These are phyloP conservation scores for Andricus quercusramuli DNA, from an alignment of 2,888 invertebrate species.

Conservation along the genomic window DNA sequence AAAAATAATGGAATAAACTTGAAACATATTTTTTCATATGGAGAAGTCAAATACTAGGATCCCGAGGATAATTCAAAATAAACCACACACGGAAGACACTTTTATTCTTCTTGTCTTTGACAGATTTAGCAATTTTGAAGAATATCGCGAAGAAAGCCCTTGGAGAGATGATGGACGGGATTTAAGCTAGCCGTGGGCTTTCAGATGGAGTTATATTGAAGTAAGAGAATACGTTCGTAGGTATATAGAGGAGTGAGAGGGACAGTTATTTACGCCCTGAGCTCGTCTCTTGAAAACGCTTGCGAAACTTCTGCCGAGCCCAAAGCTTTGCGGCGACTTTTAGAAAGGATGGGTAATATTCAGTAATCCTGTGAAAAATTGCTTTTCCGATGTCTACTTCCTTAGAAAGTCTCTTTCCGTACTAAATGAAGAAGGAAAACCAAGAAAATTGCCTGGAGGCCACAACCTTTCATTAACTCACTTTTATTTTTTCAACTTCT, in stretches of 20 bases:
- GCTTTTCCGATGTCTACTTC: constrained; percentile 34
- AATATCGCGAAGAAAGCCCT: constrained; percentile 12
- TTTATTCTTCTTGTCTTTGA: background rate
- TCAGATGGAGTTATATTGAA: constrained; percentile 18
- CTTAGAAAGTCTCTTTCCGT: background rate
- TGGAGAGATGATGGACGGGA: constrained; percentile 8
- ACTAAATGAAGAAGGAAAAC: constrained; percentile 8
- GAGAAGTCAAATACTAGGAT: no score
- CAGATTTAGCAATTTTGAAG: constrained; percentile 1
- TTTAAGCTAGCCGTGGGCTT: constrained; percentile 1
- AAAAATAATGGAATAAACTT: no score
- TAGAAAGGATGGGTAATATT: constrained; percentile 33
- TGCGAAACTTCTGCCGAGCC: constrained; percentile 55
- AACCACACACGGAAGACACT: background rate
- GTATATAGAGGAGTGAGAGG: constrained; percentile 37
- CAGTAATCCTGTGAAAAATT: constrained; percentile 41
- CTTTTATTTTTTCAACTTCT: constrained; percentile 5
- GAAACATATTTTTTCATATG: no score
- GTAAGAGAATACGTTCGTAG: background rate
- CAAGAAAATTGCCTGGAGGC: constrained; percentile 4
- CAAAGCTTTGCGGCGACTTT: constrained; percentile 41
- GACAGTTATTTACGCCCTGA: constrained; percentile 43
- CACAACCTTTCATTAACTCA: background rate
- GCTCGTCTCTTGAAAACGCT: constrained; percentile 43
- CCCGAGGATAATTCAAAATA: background rate